Percentiles rank a stretch among this genome's conserved stretches.
Evolutionary conservation across 2,113 vertebrate species (phyloP).

Genomic region (Nibea albiflora): DNA sequence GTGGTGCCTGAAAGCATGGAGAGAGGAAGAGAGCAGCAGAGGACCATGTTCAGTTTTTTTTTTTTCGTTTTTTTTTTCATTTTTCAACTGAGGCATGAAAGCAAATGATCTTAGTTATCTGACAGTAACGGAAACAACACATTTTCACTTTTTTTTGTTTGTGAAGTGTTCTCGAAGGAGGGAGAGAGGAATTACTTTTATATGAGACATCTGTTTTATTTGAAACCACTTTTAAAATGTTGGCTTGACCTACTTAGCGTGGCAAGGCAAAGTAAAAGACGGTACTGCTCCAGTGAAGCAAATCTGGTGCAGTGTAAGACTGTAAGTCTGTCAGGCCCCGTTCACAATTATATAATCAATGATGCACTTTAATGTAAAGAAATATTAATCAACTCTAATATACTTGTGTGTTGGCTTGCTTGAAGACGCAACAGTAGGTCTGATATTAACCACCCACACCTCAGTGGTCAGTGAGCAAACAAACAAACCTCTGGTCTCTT

Average conservation of each 20-base stretch:
- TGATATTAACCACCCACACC: conserved; percentile 9
- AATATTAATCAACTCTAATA: conserved; percentile 27
- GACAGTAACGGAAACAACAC: conserved; percentile 64
- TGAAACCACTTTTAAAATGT: conserved; percentile 71
- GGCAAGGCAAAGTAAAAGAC: conserved; percentile 52
- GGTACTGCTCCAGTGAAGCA: conserved; percentile 19
- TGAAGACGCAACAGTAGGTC: not conserved
- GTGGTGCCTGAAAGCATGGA: conserved; percentile 89
- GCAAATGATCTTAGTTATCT: conserved; percentile 62
- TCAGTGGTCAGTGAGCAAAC: conserved; percentile 13
- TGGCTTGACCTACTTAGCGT: conserved; percentile 74
- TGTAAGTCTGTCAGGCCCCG: conserved; percentile 20
- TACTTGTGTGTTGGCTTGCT: not conserved
- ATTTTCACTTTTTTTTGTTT: conserved; percentile 49
- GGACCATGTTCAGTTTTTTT: conserved; percentile 30
- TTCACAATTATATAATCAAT: conserved; percentile 21
- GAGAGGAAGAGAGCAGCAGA: conserved; percentile 38
- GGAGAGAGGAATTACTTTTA: conserved; percentile 62
- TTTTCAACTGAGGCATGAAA: conserved; percentile 52
- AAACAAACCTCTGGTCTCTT: not conserved
- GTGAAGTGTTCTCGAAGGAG: conserved; percentile 53
- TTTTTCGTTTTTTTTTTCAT: conserved; percentile 28
- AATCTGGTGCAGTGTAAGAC: conserved; percentile 46
- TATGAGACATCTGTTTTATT: conserved; percentile 71
- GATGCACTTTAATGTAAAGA: conserved; percentile 38